Conservation (phyloP, 2,888 invertebrate genomes). For the Anticlea derivata region DNA sequence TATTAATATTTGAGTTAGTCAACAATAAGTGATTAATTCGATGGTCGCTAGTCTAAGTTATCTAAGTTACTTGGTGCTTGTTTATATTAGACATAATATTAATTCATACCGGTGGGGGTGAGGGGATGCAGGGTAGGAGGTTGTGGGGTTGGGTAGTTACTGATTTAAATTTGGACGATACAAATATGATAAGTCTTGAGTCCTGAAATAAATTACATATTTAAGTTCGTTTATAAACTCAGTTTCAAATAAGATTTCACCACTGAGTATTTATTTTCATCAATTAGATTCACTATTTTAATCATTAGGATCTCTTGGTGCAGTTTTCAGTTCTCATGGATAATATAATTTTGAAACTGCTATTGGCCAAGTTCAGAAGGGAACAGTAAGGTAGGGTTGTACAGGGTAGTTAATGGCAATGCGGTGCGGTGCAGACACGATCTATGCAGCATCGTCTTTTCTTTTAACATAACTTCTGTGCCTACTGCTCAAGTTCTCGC, state of each 20-base stretch:
- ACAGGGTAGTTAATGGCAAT: conserved; percentile 23
- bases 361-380: not conserved
- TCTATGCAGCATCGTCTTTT: conserved; percentile 36
- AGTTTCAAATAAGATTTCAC: too few relatives aligned
- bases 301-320: too few relatives aligned
- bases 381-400: not conserved
- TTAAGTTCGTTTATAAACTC: not conserved
- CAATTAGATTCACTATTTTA: not conserved
- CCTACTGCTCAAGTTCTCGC: conserved; percentile 9
- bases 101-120: conserved; percentile 43
- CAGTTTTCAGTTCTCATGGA: too few relatives aligned
- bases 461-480: not conserved
- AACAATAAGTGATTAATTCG: conserved; percentile 33
- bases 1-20: conserved; percentile 47
- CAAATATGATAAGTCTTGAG: conserved; percentile 33
- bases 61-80: conserved; percentile 37
- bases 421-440: conserved; percentile 37
- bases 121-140: conserved; percentile 26
- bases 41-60: conserved; percentile 40
- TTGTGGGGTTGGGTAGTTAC: conserved; percentile 26
- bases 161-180: conserved; percentile 35
- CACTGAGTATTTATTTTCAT: not conserved
- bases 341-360: too few relatives aligned
- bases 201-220: conserved; percentile 33
- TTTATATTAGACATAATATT: conserved; percentile 36